Evolutionary conservation across 2,113 vertebrate genomes (phyloP).

Genomic region (Burhinus bistriatus): DNA sequence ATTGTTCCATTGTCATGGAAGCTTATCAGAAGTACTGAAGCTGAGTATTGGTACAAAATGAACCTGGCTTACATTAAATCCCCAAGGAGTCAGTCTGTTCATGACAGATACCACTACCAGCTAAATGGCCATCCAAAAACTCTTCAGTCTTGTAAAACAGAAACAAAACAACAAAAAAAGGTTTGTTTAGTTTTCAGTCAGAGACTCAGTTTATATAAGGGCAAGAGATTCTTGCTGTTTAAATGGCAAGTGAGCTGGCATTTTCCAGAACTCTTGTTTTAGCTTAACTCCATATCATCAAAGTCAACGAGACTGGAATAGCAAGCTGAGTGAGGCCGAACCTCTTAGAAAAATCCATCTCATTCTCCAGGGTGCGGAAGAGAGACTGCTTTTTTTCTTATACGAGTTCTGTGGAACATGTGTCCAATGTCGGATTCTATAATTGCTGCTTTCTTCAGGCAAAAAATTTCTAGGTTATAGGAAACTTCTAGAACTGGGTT

Average conservation of each 20-base stretch:
- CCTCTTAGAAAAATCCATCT: background rate
- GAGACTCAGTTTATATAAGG: background rate
- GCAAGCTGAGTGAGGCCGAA: background rate
- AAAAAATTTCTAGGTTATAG: background rate
- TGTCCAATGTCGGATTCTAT: background rate
- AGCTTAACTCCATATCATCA: background rate
- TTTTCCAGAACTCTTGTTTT: background rate
- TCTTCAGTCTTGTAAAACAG: background rate
- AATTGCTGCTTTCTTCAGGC: background rate
- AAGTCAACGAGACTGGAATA: background rate
- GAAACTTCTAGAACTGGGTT: background rate
- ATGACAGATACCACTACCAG: background rate
- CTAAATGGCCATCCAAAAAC: background rate
- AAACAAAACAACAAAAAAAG: background rate
- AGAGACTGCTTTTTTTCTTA: background rate
- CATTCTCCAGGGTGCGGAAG: background rate
- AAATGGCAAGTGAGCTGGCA: background rate
- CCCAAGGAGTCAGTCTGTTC: background rate
- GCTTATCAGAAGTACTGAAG: conserved; percentile 27
- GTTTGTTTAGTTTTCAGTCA: background rate
- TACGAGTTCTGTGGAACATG: background rate
- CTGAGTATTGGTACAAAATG: background rate
- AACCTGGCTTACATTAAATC: background rate
- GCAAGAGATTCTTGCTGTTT: background rate
- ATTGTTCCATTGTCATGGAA: background rate